Percentiles rank a stretch among this genome's conserved stretches.
These are phyloP conservation scores for Drosophila seguyi DNA, from an alignment of 1,140 invertebrate genomes.

Conservation along the genomic window DNA sequence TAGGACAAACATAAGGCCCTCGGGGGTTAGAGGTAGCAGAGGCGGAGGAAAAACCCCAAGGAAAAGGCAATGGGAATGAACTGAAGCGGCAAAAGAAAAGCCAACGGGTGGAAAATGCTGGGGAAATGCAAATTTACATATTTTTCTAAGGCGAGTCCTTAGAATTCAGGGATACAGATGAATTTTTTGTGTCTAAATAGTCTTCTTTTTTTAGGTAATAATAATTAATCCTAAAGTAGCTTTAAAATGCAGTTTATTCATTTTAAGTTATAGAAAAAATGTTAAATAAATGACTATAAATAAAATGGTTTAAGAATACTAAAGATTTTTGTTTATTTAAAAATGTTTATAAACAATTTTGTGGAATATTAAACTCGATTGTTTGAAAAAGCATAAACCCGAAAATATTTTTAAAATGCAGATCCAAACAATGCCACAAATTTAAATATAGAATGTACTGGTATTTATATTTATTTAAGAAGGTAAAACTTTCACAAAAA, in stretches of 20 bases:
- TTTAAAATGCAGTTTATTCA: background rate
- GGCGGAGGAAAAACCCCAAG: background rate
- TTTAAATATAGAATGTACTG: too few relatives aligned
- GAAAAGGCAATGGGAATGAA: slow-evolving; percentile 55
- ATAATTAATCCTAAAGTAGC: background rate
- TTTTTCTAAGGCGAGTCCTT: slow-evolving; percentile 8
- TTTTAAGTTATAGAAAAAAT: too few relatives aligned
- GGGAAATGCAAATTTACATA: slow-evolving; percentile 12
- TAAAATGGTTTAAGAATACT: background rate
- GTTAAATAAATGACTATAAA: too few relatives aligned
- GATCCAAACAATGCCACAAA: too few relatives aligned
- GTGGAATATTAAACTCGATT: too few relatives aligned
- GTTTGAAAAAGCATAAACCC: too few relatives aligned
- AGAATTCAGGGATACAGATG: slow-evolving; percentile 7
- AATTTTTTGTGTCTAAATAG: background rate
- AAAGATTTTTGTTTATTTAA: background rate
- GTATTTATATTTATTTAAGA: too few relatives aligned
- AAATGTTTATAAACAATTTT: background rate
- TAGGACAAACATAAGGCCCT: slow-evolving; percentile 51
- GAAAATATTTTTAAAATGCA: too few relatives aligned
- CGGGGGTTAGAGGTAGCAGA: background rate
- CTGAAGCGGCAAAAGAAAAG: slow-evolving; percentile 5
- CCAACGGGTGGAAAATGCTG: slow-evolving; percentile 13
- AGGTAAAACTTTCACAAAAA: too few relatives aligned
- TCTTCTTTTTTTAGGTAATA: background rate